Base-by-base conservation (phyloP, 2,113 vertebrate genomes). In the Aegotheles bennettii region DNA sequence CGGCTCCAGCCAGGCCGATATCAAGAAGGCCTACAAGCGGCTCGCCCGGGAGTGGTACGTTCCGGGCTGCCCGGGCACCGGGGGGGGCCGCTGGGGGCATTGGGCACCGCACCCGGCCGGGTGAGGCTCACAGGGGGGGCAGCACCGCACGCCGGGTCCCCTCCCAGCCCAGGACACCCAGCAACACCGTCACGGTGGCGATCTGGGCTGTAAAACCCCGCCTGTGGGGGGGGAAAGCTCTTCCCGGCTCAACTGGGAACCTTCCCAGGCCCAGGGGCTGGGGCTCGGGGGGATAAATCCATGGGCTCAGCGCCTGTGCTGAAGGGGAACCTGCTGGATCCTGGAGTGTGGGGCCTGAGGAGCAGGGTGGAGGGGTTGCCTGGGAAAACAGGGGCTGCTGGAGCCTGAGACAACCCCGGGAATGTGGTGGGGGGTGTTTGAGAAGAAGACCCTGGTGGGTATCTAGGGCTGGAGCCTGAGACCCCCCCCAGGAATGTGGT, bases 1-100 rank as follows among this genome's bases (percentile, higher is more conserved):
- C 71, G 97, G 96, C 63, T 98, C 98, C 70, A 99, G 97, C 95
- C 99, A 98, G 97, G 98, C 98, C 65, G 99, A 99, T 85, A 99
- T 99, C 96, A 99, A 99, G 97, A 99, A 99, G 97, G 99, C 99
- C 47, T 99, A 99, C 95, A 99, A 99, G 97, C 98, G 98, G 70
- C 98, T 99, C 16, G 99, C 99, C 48, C 98, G 99, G 95, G 99
- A 99, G 97, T 99, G 99, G 99, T 99, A 97, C 96, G 97, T 97
- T 89, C 42, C n/a, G n/a, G 17, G 13, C 19, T 40, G 8, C 38
- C 48, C 64, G 13, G 3, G 53, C 53, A 17, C 35, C 47, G 47
- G 31, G 48, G 38, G 19, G 56, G 56, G 75, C n/a, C n/a, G n/a
- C n/a, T n/a, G n/a, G n/a, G n/a, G 78, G n/a, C 45, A 3, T 60